Conservation (phyloP, 2,888 invertebrate genomes). For the Ennomos erosarius region DNA sequence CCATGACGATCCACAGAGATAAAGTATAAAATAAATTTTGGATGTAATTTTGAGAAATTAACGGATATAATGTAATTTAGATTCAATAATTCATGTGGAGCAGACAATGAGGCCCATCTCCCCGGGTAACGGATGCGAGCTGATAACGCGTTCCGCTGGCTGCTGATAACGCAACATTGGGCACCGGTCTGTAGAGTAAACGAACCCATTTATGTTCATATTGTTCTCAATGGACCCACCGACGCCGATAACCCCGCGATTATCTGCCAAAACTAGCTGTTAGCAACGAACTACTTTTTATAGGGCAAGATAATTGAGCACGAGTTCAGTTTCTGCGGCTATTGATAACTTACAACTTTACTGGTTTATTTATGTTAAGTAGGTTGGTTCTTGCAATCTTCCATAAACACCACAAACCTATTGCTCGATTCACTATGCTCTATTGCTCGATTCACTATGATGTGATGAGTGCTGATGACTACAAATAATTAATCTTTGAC, state of each 20-base stretch:
- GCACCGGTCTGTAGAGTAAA: constrained; percentile 63
- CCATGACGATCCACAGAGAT: no score
- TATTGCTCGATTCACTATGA: background rate
- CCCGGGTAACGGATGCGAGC: constrained; percentile 64
- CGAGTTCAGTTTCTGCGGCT: constrained; percentile 30
- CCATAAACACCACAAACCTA: background rate
- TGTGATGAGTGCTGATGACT: no score
- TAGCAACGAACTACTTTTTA: constrained; percentile 42
- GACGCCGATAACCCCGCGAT: constrained; percentile 65
- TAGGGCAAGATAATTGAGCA: constrained; percentile 33
- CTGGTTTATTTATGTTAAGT: background rate
- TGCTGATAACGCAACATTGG: constrained; percentile 70
- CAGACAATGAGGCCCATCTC: constrained; percentile 36
- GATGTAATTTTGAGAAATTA: background rate
- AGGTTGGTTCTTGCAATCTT: no score
- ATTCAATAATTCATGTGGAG: constrained; percentile 17
- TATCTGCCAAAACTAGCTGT: constrained; percentile 54
- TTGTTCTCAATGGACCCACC: constrained; percentile 35
- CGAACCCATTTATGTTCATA: constrained; percentile 60
- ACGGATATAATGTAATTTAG: constrained; percentile 11
- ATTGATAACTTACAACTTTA: constrained; percentile 16
- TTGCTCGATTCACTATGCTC: background rate
- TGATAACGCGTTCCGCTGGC: constrained; percentile 75
- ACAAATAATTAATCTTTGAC: no score
- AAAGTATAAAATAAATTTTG: no score